Evolutionary conservation across 2,797 vertebrate species (phyloP).

Genomic region (Gymnocypris eckloni): DNA sequence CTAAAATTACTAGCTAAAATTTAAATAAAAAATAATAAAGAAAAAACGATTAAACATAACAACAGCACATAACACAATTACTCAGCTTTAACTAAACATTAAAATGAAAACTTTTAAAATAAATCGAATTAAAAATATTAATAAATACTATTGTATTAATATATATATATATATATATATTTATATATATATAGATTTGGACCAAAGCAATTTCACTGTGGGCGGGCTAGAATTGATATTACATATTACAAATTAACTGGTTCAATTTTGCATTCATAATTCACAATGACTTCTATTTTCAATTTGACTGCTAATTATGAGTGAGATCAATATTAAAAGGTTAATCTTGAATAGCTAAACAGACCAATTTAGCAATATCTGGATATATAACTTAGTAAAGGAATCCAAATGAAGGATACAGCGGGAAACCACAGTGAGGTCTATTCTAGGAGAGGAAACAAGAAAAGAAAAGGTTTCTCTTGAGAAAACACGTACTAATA

Average conservation of each 20-base stretch:
- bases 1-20: not conserved
- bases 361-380: not conserved
- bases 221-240: not conserved
- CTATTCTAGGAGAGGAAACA: constrained; percentile 6
- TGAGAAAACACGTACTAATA: constrained; percentile 29
- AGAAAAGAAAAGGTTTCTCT: not conserved
- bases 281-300: not conserved
- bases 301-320: not conserved
- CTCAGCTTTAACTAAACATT: not conserved
- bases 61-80: not conserved
- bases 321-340: not conserved
- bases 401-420: not conserved
- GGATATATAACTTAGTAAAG: not conserved
- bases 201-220: not conserved
- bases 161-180: no score
- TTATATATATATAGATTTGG: not conserved
- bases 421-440: constrained; percentile 9
- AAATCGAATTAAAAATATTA: not conserved
- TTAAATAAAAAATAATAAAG: not conserved
- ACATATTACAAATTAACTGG: not conserved
- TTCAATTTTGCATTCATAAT: not conserved
- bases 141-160: not conserved
- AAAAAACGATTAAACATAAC: not conserved
- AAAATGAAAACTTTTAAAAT: not conserved
- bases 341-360: not conserved